Evolutionary conservation across 2,888 invertebrate species (phyloP).

Genomic region (Lithophane socia): DNA sequence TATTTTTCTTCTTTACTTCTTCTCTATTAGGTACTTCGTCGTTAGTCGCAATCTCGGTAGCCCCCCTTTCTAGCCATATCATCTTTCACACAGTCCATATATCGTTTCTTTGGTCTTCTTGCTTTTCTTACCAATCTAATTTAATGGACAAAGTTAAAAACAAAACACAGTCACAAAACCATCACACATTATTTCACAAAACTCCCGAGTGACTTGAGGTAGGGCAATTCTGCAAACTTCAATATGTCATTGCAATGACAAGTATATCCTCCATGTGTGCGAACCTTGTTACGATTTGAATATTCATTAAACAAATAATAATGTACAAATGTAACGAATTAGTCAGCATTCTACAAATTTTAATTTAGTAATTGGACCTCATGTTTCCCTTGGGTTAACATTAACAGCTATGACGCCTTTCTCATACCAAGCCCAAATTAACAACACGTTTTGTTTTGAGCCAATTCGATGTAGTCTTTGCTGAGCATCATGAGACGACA

Average conservation of each 20-base stretch:
- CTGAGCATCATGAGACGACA: conserved; percentile 69
- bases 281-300: conserved; percentile 59
- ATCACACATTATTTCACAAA: not conserved
- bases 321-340: conserved; percentile 57
- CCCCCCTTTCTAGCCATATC: not conserved
- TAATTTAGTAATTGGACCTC: conserved; percentile 71
- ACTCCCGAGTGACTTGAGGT: conserved; percentile 10
- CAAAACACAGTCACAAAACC: not conserved
- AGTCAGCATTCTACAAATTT: conserved; percentile 63
- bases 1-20: not conserved
- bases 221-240: conserved; percentile 44
- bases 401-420: conserved; percentile 57
- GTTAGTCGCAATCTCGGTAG: not conserved
- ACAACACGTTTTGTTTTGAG: conserved; percentile 51
- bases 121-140: not conserved
- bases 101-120: not conserved
- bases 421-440: conserved; percentile 67
- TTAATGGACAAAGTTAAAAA: not conserved
- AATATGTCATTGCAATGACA: conserved; percentile 33
- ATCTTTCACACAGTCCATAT: not conserved
- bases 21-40: not conserved
- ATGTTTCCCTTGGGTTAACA: conserved; percentile 62
- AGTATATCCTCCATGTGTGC: conserved; percentile 11
- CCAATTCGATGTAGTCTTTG: conserved; percentile 59
- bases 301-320: conserved; percentile 60